Base-by-base conservation (phyloP, 2,797 vertebrate genomes). In the Mus caroli region DNA sequence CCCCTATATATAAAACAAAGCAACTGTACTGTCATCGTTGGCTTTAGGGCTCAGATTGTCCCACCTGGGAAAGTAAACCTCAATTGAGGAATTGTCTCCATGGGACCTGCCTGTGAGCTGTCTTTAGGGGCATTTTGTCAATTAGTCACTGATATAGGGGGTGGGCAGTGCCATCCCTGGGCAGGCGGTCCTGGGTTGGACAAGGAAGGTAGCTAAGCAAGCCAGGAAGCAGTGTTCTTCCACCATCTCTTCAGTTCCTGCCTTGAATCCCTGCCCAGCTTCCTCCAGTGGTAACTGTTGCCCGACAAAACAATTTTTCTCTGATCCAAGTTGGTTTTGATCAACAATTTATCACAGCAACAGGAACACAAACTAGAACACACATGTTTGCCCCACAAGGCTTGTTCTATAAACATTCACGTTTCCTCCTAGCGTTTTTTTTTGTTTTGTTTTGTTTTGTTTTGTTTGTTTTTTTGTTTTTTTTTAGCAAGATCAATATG, bases 401-500 rank as follows among this genome's bases (percentile, higher is more conserved):
- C 7, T 85, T 87, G 76, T 12, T 28, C 4, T 69, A 1, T 84
- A 77, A 87, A 50, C 1, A 80, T 43, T 67, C 10, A 24, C 17
- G 54, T 71, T 58, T 8, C 0, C 43, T 34, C 50, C 8, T 88
- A 34, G 37, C 24, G 77, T 86, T 90, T 34, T 43, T 88, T 90
- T 34, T n/a, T n/a, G n/a, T n/a, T n/a, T n/a, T n/a, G n/a, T n/a
- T n/a, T n/a, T n/a, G n/a, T n/a, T n/a, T n/a, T n/a, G n/a, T n/a
- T n/a, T n/a, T n/a, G n/a, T n/a, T n/a, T n/a, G n/a, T n/a, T n/a
- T n/a, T n/a, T n/a, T n/a, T n/a, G n/a, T n/a, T n/a, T 83, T 50
- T 46, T 46, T 83, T 50, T 90, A 20, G 58, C 46, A 90, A 85
- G 17, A 82, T 52, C 60, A 92, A 69, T 64, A 73, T 60, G 92